A percentile compares a stretch with the other conserved stretches of the same genome.
Conservation (phyloP, 2,888 invertebrate species). For the Trichogramma evanescens region DNA sequence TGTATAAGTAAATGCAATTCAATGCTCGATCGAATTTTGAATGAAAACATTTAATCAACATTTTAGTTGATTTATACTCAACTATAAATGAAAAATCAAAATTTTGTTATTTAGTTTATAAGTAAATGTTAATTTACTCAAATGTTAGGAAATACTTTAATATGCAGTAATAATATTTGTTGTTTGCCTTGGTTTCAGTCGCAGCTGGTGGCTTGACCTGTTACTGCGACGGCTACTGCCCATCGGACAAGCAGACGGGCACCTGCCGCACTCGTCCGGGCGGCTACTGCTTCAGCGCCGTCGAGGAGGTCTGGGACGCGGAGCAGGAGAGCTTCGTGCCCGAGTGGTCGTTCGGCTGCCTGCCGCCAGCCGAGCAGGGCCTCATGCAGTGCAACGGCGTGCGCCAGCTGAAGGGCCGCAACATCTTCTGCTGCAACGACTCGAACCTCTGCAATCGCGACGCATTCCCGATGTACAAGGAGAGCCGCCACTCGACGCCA, state of each 20-base stretch:
- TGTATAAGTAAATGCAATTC: too few species aligned
- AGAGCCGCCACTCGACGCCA: constrained; percentile 39
- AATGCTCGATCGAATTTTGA: too few species aligned
- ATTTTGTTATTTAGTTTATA: too few species aligned
- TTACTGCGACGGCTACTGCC: constrained; percentile 81
- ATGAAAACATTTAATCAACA: too few species aligned
- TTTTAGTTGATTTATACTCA: too few species aligned
- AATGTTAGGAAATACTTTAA: not conserved
- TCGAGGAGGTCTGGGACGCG: constrained; percentile 67
- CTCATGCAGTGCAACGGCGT: constrained; percentile 87
- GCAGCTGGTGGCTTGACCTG: constrained; percentile 58
- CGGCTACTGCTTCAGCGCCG: constrained; percentile 85
- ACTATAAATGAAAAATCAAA: too few species aligned
- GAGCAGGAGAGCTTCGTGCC: constrained; percentile 60
- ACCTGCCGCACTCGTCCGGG: constrained; percentile 76
- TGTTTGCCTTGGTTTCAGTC: constrained; percentile 52
- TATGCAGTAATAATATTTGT: not conserved
- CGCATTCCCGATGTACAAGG: constrained; percentile 56
- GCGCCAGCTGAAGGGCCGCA: constrained; percentile 71
- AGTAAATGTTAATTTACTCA: too few species aligned
- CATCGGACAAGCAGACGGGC: constrained; percentile 70
- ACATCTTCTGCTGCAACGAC: constrained; percentile 78
- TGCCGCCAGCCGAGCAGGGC: constrained; percentile 80
- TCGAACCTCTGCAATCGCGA: constrained; percentile 74
- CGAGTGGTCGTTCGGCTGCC: constrained; percentile 78